Conservation (phyloP, 2,113 vertebrate species). For the Excalfactoria chinensis region DNA sequence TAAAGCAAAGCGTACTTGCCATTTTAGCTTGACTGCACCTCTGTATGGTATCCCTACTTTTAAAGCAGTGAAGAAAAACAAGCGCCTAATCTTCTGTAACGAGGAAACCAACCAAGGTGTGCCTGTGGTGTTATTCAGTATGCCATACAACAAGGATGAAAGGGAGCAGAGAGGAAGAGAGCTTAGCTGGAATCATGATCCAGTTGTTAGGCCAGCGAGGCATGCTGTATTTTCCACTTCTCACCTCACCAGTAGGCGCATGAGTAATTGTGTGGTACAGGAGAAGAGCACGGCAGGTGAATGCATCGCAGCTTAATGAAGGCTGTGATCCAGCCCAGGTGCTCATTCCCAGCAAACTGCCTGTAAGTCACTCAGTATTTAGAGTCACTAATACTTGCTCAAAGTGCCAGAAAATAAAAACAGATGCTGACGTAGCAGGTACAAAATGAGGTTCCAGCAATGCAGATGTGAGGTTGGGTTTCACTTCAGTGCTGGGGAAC, state of each 20-base stretch:
- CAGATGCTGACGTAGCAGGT: conserved; percentile 56
- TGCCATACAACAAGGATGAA: conserved; percentile 56
- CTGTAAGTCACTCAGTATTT: conserved; percentile 54
- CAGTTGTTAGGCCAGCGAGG: conserved; percentile 50
- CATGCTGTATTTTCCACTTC: conserved; percentile 49
- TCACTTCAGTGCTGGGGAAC: conserved; percentile 67
- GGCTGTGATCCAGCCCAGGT: conserved; percentile 53
- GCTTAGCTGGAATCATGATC: conserved; percentile 56
- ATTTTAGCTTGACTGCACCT: neutral
- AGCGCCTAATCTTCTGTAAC: conserved; percentile 28
- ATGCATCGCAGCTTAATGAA: conserved; percentile 12
- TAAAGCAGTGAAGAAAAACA: neutral
- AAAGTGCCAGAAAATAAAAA: conserved; percentile 72
- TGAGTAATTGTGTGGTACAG: conserved; percentile 44
- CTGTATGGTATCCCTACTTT: neutral
- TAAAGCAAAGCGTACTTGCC: neutral
- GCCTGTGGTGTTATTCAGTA: conserved; percentile 62
- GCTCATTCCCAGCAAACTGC: conserved; percentile 43
- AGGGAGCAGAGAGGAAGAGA: conserved; percentile 34
- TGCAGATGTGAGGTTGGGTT: conserved; percentile 77
- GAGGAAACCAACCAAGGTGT: conserved; percentile 47
- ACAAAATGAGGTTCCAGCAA: conserved; percentile 14
- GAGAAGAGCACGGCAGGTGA: neutral
- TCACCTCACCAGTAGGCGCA: conserved; percentile 29
- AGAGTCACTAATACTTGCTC: conserved; percentile 20